phyloP scores from a whole-genome alignment of 2,888 invertebrate genomes.

The Caenorhabditis japonica region DNA sequence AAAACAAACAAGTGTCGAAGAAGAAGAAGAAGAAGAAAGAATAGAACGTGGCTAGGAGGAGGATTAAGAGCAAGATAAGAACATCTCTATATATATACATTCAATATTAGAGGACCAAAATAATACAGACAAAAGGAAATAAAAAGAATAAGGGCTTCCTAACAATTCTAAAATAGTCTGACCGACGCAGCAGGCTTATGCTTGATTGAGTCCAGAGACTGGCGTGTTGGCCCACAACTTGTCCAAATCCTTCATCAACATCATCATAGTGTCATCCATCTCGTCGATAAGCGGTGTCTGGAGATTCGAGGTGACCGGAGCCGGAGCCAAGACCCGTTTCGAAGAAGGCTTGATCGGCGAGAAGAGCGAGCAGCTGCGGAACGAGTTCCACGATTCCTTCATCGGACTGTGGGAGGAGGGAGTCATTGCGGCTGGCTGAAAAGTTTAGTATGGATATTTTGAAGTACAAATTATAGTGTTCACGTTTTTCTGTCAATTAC shows the following conservation, averaged over 20 bases:
- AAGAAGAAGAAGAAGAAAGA: constrained; percentile 8
- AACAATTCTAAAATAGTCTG: neutral
- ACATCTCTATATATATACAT: constrained; percentile 34
- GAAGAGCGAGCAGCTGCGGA: constrained; percentile 46
- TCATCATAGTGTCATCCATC: constrained; percentile 45
- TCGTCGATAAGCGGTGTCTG: constrained; percentile 22
- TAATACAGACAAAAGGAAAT: constrained; percentile 15
- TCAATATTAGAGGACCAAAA: constrained; percentile 16
- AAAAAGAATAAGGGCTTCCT: neutral
- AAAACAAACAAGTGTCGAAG: neutral
- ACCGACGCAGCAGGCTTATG: constrained; percentile 4
- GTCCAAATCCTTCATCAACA: constrained; percentile 58
- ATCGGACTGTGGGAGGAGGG: constrained; percentile 20
- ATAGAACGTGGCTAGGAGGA: constrained; percentile 38
- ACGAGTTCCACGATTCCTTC: constrained; percentile 40
- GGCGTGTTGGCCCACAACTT: constrained; percentile 58
- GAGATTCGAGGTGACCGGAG: constrained; percentile 6
- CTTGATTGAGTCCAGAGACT: constrained; percentile 37
- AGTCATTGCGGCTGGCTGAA: constrained; percentile 14
- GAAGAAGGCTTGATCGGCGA: constrained; percentile 40
- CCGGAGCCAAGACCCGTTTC: constrained; percentile 11
- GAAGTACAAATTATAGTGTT: neutral
- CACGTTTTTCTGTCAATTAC: no score
- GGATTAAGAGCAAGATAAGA: neutral
- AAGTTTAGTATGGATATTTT: neutral